Percentiles rank a stretch among this genome's conserved stretches.
Evolutionary conservation across 2,888 invertebrate genomes (phyloP).

Genomic region (Sesamia inferens): DNA sequence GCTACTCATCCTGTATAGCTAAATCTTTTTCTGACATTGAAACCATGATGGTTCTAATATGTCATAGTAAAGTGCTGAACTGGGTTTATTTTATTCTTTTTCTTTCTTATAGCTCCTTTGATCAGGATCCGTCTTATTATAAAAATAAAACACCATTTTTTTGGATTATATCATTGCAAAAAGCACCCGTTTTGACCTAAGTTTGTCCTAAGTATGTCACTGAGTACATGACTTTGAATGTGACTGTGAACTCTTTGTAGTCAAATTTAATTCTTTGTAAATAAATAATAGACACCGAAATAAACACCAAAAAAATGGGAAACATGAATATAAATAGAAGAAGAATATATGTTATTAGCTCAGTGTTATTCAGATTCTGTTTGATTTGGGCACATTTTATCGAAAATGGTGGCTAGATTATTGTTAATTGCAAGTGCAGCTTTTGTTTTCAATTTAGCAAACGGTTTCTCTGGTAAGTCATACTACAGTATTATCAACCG

Average conservation of each 20-base stretch:
- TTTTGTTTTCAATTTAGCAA: slow-evolving; percentile 16
- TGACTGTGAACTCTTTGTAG: no score
- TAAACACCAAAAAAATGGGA: neutral
- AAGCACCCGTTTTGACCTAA: no score
- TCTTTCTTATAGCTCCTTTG: neutral
- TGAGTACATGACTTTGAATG: neutral
- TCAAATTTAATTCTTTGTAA: neutral
- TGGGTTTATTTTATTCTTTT: neutral
- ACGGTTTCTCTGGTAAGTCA: slow-evolving; percentile 31
- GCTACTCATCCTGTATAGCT: no score
- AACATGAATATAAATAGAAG: neutral
- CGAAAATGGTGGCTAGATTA: slow-evolving; percentile 35
- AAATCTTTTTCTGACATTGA: no score
- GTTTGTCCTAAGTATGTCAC: no score
- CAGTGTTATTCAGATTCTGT: neutral
- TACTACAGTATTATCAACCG: neutral
- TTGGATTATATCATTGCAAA: neutral
- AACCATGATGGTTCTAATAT: no score
- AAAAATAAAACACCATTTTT: neutral
- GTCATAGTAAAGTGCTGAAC: neutral
- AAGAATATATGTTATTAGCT: slow-evolving; percentile 12
- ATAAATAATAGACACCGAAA: neutral
- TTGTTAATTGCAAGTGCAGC: slow-evolving; percentile 22
- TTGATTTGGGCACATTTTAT: neutral
- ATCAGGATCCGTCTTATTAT: neutral